Percentiles rank a stretch among this genome's conserved stretches.
These are phyloP conservation scores for Drosophila obscura DNA, from an alignment of 1,140 invertebrate genomes.

Conservation along the genomic window DNA sequence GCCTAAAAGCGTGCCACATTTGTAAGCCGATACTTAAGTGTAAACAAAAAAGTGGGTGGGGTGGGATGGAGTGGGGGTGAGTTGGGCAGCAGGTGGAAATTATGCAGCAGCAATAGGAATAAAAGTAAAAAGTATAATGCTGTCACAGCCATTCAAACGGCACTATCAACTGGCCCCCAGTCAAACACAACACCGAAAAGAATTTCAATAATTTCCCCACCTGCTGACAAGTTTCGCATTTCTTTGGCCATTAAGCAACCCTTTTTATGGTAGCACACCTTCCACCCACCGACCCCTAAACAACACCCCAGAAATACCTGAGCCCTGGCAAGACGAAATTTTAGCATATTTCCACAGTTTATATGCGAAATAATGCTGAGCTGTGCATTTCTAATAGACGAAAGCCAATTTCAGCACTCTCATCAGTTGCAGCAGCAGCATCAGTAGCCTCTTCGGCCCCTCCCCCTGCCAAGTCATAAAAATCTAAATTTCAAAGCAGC, in stretches of 20 bases:
- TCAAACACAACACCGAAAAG: slow-evolving; percentile 60
- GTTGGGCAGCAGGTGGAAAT: slow-evolving; percentile 41
- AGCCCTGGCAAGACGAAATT: slow-evolving; percentile 29
- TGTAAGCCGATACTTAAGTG: slow-evolving; percentile 42
- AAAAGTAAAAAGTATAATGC: slow-evolving; percentile 60
- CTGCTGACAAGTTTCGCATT: slow-evolving; percentile 78
- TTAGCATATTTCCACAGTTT: slow-evolving; percentile 77
- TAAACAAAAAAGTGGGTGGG: too few species aligned
- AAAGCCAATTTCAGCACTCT: slow-evolving; percentile 70
- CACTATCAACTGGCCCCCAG: slow-evolving; percentile 56
- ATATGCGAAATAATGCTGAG: slow-evolving; percentile 75
- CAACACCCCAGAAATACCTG: slow-evolving; percentile 42
- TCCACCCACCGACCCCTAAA: neutral
- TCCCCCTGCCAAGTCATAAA: slow-evolving; percentile 55
- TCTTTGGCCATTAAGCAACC: slow-evolving; percentile 77
- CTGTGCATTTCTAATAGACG: slow-evolving; percentile 78
- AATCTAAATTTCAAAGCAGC: slow-evolving; percentile 81
- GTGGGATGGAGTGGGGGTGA: neutral
- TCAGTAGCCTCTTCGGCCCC: neutral
- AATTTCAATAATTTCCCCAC: slow-evolving; percentile 74
- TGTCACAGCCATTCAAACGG: slow-evolving; percentile 78
- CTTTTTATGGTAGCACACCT: slow-evolving; percentile 47
- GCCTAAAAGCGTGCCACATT: slow-evolving; percentile 61
- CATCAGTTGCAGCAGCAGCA: slow-evolving; percentile 27
- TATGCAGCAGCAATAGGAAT: slow-evolving; percentile 66